These are phyloP conservation scores for Papilio dardanus DNA, from an alignment of 1,140 invertebrate genomes.

Conservation along the genomic window DNA sequence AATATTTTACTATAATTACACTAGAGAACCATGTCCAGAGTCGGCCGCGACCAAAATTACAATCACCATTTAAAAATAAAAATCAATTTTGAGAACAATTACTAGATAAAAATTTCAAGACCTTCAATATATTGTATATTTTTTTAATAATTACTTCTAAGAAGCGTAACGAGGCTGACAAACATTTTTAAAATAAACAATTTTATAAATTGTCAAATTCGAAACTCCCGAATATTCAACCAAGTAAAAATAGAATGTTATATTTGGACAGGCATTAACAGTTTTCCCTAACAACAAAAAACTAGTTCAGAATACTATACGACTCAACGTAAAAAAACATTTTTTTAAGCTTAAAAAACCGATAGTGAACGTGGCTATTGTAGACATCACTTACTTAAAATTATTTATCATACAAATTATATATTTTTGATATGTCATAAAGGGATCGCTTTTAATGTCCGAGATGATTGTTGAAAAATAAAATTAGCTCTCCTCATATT, in stretches of 20 bases:
- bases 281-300: conserved; percentile 38
- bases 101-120: conserved; percentile 59
- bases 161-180: conserved; percentile 62
- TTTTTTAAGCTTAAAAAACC: conserved; percentile 53
- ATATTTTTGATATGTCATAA: conserved; percentile 51
- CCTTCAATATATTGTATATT: conserved; percentile 56
- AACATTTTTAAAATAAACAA: conserved; percentile 38
- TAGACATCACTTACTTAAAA: conserved; percentile 59
- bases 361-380: conserved; percentile 60
- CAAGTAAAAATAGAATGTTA: conserved; percentile 45
- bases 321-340: not conserved
- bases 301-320: not conserved
- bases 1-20: conserved; percentile 75
- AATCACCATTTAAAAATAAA: conserved; percentile 62
- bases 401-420: conserved; percentile 58
- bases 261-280: conserved; percentile 5
- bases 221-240: conserved; percentile 37
- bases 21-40: conserved; percentile 75
- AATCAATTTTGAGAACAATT: conserved; percentile 58
- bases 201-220: not conserved
- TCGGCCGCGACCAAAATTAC: conserved; percentile 69
- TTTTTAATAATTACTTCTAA: conserved; percentile 66
- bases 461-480: not conserved
- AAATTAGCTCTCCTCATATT: not conserved
- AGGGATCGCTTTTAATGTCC: conserved; percentile 45